Evolutionary conservation across 2,113 vertebrate species (phyloP), one percentile per base, ranked within the genome.

Genomic region (Strix uralensis): DNA sequence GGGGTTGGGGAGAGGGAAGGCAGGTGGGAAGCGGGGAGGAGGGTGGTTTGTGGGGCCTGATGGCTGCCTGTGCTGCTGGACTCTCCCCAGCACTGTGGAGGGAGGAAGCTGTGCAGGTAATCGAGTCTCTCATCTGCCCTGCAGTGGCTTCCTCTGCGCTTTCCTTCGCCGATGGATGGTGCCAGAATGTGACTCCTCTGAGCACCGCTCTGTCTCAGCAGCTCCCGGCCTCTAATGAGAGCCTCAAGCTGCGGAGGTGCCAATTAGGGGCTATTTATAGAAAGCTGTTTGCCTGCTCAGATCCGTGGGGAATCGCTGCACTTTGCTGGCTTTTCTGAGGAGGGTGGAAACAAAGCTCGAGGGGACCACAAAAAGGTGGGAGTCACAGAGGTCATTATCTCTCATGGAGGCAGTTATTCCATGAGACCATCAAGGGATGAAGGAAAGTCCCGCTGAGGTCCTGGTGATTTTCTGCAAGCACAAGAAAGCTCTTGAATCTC

Each of bases 301-400:
- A 29, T 40, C 81, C 3, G 0, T 13, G 21, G 44, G 79, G 46
- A 61, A 40, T 4, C 10, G 10, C 38, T 67, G 11, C 17, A 5
- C 20, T 70, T 70, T 0, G 1, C 40, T 0, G 11, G 36, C 3
- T 3, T 36, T 74, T 74, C 16, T 57, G 36, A 67, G 55, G 7
- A 71, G 25, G 3, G 21, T 27, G 54, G 70, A 22, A 70, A 23
- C n/a, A 46, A 74, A 86, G 21, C 77, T 74, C 0, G 0, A 47
- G 36, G 34, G 20, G 29, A 66, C 2, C 22, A 29, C 36, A 22
- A 8, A 55, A 51, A 38, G 2, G 7, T 54, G 55, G n/a, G 17
- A 19, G 15, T 67, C 67, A n/a, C 20, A 0, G 0, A 20, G 52
- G 12, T 14, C 2, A 0, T 49, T 63, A 0, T 15, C 29, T 47